phyloP scores from a whole-genome alignment of 2,113 vertebrate genomes.

The Monopterus albus region DNA sequence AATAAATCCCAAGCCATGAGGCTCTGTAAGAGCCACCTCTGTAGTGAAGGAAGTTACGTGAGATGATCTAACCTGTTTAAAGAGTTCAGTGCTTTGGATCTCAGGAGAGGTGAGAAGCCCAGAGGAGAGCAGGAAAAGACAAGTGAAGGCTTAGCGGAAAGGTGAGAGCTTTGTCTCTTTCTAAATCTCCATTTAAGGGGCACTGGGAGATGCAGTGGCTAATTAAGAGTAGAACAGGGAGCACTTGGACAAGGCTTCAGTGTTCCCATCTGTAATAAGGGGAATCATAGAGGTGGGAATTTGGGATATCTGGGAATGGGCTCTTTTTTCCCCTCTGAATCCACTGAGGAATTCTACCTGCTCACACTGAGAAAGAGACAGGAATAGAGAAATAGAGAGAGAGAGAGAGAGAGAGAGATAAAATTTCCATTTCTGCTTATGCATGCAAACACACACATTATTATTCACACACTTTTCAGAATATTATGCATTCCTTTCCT shows the following conservation, averaged over 20 bases:
- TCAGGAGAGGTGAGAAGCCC: slow-evolving; percentile 44
- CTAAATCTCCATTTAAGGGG: slow-evolving; percentile 67
- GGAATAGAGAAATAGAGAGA: slow-evolving; percentile 22
- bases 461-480: slow-evolving; percentile 49
- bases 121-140: slow-evolving; percentile 32
- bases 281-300: slow-evolving; percentile 84
- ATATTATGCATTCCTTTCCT: slow-evolving; percentile 73
- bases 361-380: slow-evolving; percentile 39
- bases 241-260: slow-evolving; percentile 75
- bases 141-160: slow-evolving; percentile 46
- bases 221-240: slow-evolving; percentile 81
- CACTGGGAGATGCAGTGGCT: slow-evolving; percentile 63
- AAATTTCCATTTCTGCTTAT: slow-evolving; percentile 78
- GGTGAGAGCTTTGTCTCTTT: slow-evolving; percentile 38
- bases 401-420: slow-evolving; percentile 28
- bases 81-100: slow-evolving; percentile 56
- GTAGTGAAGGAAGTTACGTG: slow-evolving; percentile 34
- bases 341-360: slow-evolving; percentile 76
- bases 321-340: slow-evolving; percentile 53
- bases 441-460: slow-evolving; percentile 70
- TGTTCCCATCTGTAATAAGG: slow-evolving; percentile 80
- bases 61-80: slow-evolving; percentile 58
- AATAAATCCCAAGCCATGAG: no score
- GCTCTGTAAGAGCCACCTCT: slow-evolving; percentile 31
- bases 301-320: slow-evolving; percentile 77